phyloP scores from a whole-genome alignment of 2,797 vertebrate species.

The Hylomyscus alleni region DNA sequence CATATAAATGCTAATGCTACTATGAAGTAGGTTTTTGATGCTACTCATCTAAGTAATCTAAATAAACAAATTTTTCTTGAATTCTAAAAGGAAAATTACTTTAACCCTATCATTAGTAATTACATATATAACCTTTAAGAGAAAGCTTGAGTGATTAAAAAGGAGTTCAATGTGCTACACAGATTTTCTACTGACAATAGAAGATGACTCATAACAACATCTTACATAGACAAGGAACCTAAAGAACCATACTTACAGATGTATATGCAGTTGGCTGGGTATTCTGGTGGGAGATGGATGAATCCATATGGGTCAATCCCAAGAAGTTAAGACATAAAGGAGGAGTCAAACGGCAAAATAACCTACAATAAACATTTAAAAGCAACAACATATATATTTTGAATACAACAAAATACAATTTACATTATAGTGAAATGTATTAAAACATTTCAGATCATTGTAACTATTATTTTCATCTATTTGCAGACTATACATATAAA shows the following conservation, averaged over 20 bases:
- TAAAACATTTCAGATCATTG: slow-evolving; percentile 40
- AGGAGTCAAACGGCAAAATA: slow-evolving; percentile 98
- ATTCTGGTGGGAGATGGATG: slow-evolving; percentile 95
- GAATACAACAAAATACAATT: slow-evolving; percentile 33
- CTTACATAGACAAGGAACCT: slow-evolving; percentile 1
- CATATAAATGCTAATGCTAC: slow-evolving; percentile 8
- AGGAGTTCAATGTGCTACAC: background rate
- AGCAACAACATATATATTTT: slow-evolving; percentile 54
- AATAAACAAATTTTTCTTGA: slow-evolving; percentile 24
- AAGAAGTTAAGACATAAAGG: slow-evolving; percentile 99
- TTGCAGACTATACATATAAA: background rate
- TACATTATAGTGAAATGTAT: background rate
- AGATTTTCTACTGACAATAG: slow-evolving; percentile 18
- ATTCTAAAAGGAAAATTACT: slow-evolving; percentile 47
- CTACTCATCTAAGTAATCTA: background rate
- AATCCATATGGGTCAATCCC: slow-evolving; percentile 99
- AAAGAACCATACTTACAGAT: slow-evolving; percentile 91
- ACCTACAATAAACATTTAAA: slow-evolving; percentile 88
- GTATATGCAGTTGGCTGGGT: slow-evolving; percentile 97
- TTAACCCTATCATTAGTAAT: slow-evolving; percentile 49
- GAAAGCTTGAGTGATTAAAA: slow-evolving; percentile 33
- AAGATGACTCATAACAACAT: slow-evolving; percentile 1
- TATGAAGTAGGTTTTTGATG: background rate
- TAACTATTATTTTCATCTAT: slow-evolving; percentile 19
- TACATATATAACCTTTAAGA: slow-evolving; percentile 32